These are phyloP conservation scores for Acyrthosiphon pisum DNA, from an alignment of 1,140 invertebrate species.

Conservation along the genomic window DNA sequence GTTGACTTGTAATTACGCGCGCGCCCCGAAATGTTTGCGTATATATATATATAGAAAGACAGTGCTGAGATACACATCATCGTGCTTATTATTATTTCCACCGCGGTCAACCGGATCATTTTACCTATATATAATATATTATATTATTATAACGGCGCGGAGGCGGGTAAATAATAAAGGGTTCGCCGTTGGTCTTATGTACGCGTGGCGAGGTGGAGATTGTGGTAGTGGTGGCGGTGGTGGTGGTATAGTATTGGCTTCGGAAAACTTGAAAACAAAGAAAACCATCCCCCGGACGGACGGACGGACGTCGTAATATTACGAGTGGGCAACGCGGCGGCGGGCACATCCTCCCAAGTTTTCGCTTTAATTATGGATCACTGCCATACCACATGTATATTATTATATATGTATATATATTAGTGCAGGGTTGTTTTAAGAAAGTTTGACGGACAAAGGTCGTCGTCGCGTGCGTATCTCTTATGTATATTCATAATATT, in stretches of 20 bases:
- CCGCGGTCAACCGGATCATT: conserved; percentile 49
- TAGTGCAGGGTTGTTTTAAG: not conserved
- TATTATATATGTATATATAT: not conserved
- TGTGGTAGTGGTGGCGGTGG: too few species aligned
- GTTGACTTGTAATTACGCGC: conserved; percentile 45
- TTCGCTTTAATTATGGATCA: conserved; percentile 47
- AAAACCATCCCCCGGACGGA: not conserved
- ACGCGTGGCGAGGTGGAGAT: too few species aligned
- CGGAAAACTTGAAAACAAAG: conserved; percentile 47
- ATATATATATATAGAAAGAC: not conserved
- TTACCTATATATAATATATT: conserved; percentile 33
- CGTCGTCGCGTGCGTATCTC: conserved; percentile 26
- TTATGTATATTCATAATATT: too few species aligned
- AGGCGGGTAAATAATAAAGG: not conserved
- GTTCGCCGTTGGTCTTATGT: not conserved
- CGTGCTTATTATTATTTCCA: not conserved
- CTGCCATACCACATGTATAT: not conserved
- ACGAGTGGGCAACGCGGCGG: not conserved
- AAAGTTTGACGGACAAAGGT: conserved; percentile 55
- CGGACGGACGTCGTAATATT: conserved; percentile 6
- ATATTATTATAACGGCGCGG: not conserved
- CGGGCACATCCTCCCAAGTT: conserved; percentile 28
- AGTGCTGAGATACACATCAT: not conserved
- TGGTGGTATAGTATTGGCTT: not conserved
- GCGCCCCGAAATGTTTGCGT: not conserved